Percentiles rank a stretch among this genome's conserved stretches.
Evolutionary conservation across 2,797 vertebrate genomes (phyloP).

Genomic region (Sebastes reedi): DNA sequence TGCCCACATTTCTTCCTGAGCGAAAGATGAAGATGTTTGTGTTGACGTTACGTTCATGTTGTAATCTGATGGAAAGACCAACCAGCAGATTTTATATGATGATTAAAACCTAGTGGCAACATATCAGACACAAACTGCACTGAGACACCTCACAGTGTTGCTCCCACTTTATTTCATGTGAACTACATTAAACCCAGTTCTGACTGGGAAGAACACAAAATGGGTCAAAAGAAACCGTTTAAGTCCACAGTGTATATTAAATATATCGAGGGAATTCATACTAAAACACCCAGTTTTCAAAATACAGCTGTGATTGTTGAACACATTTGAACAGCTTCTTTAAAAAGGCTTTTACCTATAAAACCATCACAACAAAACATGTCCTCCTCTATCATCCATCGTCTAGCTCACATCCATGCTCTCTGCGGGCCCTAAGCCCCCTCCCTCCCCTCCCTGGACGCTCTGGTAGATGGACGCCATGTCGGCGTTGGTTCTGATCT

Average conservation of each 20-base stretch:
- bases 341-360: neutral
- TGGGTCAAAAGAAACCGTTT: neutral
- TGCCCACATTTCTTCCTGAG: neutral
- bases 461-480: slow-evolving; percentile 92
- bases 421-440: slow-evolving; percentile 75
- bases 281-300: neutral
- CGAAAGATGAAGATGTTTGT: too few species aligned
- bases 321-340: neutral
- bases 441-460: slow-evolving; percentile 88
- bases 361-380: neutral
- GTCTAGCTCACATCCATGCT: slow-evolving; percentile 90
- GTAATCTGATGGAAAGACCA: neutral
- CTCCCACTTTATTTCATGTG: slow-evolving; percentile 21
- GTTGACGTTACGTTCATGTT: neutral
- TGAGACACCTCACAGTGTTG: neutral
- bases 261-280: neutral
- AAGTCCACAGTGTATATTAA: neutral
- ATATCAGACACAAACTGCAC: neutral
- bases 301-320: neutral
- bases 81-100: neutral
- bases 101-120: neutral
- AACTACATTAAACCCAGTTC: neutral
- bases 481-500: slow-evolving; percentile 90
- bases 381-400: neutral
- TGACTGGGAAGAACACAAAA: neutral